These are phyloP conservation scores for Alloplasta piceator DNA, from an alignment of 2,888 invertebrate genomes.

Conservation along the genomic window DNA sequence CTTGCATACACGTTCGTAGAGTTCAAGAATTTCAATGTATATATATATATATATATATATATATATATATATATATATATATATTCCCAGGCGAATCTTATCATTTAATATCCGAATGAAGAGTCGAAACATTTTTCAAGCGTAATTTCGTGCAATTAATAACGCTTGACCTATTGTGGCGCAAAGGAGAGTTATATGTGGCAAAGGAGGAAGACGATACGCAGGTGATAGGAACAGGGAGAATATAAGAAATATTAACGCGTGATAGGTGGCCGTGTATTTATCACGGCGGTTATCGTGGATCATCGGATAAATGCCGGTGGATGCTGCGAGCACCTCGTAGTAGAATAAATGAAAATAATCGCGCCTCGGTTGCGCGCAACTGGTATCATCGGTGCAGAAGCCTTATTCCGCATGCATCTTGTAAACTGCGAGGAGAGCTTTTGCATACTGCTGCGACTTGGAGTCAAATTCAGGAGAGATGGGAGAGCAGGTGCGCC, in stretches of 20 bases:
- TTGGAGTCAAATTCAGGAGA: slow-evolving; percentile 47
- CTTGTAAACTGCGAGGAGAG: slow-evolving; percentile 13
- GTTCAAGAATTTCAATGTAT: background rate
- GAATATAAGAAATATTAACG: slow-evolving; percentile 61
- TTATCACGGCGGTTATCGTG: slow-evolving; percentile 62
- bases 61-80: too few species aligned
- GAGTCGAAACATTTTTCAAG: too few species aligned
- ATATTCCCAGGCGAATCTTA: too few species aligned
- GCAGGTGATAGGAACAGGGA: slow-evolving; percentile 46
- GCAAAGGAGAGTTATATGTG: slow-evolving; percentile 1
- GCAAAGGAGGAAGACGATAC: slow-evolving; percentile 55
- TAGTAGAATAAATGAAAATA: slow-evolving; percentile 62
- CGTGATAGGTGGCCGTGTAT: slow-evolving; percentile 64
- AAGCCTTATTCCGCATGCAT: slow-evolving; percentile 26
- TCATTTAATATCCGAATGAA: too few species aligned
- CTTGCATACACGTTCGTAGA: too few species aligned
- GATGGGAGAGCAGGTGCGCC: slow-evolving; percentile 59
- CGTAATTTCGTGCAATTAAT: slow-evolving; percentile 29
- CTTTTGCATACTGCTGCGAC: background rate
- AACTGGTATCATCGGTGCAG: slow-evolving; percentile 48
- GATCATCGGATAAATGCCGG: slow-evolving; percentile 59
- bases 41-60: too few species aligned
- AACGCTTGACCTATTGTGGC: slow-evolving; percentile 58
- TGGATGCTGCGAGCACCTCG: slow-evolving; percentile 51
- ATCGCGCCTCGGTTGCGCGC: slow-evolving; percentile 45